These are phyloP conservation scores for Bucco capensis DNA, from an alignment of 2,113 vertebrate genomes.

Conservation along the genomic window DNA sequence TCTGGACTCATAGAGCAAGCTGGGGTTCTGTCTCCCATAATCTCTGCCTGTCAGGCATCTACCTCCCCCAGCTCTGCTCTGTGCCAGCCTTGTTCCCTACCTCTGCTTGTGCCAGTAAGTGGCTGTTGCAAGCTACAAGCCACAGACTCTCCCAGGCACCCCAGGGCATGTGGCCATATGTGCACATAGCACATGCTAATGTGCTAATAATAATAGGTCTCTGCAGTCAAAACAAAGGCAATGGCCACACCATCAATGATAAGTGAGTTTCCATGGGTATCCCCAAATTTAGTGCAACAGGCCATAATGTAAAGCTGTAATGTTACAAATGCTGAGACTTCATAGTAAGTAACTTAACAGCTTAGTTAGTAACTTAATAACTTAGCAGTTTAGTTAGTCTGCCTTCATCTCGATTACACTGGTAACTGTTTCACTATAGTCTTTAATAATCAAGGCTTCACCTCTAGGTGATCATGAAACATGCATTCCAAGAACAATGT, in stretches of 20 bases:
- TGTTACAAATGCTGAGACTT: neutral
- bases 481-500: neutral
- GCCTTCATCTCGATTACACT: neutral
- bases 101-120: neutral
- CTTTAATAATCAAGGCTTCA: neutral
- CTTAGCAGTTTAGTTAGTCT: neutral
- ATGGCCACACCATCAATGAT: neutral
- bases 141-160: neutral
- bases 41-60: neutral
- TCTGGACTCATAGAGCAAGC: neutral
- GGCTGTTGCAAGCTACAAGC: neutral
- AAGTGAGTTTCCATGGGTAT: neutral
- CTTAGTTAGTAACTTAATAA: neutral
- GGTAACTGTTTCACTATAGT: neutral
- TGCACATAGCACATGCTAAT: accelerated
- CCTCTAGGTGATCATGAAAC: accelerated
- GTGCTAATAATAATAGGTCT: neutral
- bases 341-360: neutral
- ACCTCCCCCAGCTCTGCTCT: neutral
- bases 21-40: neutral
- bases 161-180: neutral
- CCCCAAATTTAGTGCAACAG: neutral
- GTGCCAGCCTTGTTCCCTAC: neutral
- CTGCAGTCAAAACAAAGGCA: neutral
- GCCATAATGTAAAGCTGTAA: neutral